phyloP scores from a whole-genome alignment of 2,888 invertebrate species.

The Ectemnius cavifrons region DNA sequence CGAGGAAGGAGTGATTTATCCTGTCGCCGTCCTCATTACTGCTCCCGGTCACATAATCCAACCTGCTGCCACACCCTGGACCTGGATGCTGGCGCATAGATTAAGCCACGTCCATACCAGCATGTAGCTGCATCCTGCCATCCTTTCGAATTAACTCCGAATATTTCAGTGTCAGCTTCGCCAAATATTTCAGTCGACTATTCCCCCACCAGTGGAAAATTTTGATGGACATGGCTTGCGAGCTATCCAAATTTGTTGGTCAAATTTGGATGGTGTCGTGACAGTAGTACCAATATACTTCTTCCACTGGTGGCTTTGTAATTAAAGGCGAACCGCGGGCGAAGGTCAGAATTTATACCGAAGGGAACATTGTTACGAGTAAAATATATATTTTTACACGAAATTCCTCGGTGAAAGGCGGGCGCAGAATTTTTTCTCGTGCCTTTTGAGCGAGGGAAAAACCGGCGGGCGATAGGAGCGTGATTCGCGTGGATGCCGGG shows the following conservation, averaged over 20 bases:
- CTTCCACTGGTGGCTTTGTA: background rate
- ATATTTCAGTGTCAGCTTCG: conserved; percentile 33
- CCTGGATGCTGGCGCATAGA: conserved; percentile 56
- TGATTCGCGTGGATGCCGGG: conserved; percentile 38
- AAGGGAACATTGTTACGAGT: conserved; percentile 10
- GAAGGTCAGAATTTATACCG: background rate
- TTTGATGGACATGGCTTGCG: background rate
- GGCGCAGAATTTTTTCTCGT: conserved; percentile 23
- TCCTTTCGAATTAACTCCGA: conserved; percentile 52
- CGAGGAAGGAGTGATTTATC: conserved; percentile 73
- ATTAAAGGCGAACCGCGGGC: background rate
- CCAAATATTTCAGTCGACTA: background rate
- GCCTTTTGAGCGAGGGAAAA: background rate
- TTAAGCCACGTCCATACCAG: conserved; percentile 63
- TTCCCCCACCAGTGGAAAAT: background rate
- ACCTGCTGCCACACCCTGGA: conserved; percentile 71
- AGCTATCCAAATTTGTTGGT: no score
- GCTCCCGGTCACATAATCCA: conserved; percentile 68
- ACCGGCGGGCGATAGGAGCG: conserved; percentile 44
- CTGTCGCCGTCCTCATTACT: conserved; percentile 72
- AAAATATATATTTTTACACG: conserved; percentile 25
- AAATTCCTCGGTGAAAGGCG: conserved; percentile 15
- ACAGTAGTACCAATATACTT: background rate
- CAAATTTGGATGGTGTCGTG: background rate
- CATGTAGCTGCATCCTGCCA: conserved; percentile 56